Evolutionary conservation across 2,797 vertebrate genomes (phyloP).

Genomic region (Pempheris klunzingeri): DNA sequence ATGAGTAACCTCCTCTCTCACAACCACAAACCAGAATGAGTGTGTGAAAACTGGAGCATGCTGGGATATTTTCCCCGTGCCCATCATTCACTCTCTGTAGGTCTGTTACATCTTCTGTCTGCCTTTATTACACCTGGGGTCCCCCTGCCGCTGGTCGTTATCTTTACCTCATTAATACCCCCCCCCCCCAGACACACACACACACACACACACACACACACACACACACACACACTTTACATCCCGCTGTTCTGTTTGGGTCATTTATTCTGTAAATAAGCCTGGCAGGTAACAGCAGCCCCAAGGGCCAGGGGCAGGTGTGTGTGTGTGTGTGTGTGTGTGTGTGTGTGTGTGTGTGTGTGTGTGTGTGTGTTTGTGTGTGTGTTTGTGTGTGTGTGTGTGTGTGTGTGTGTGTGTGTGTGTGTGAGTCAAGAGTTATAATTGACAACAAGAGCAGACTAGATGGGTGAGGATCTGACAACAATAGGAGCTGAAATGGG

Average conservation of each 20-base stretch:
- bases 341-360: constrained; percentile 19
- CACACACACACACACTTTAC: constrained; percentile 10
- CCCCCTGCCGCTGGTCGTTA: constrained; percentile 35
- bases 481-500: constrained; percentile 51
- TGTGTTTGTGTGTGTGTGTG: constrained; percentile 22
- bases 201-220: constrained; percentile 26
- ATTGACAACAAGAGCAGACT: constrained; percentile 51
- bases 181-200: constrained; percentile 38
- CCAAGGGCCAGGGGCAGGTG: constrained; percentile 20
- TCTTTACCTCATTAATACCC: background rate
- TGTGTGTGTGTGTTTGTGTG: constrained; percentile 31
- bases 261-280: constrained; percentile 66
- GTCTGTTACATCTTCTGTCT: constrained; percentile 32
- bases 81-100: constrained; percentile 29
- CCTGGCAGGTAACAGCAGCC: constrained; percentile 61
- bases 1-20: constrained; percentile 30
- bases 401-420: constrained; percentile 23
- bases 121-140: constrained; percentile 27
- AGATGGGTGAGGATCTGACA: constrained; percentile 36
- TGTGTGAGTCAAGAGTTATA: constrained; percentile 29
- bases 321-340: constrained; percentile 32
- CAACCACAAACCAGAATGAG: background rate
- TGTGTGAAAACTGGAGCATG: constrained; percentile 19
- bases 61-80: constrained; percentile 39
- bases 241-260: constrained; percentile 33